Percentiles rank a stretch among this genome's conserved stretches.
phyloP scores from a whole-genome alignment of 2,888 invertebrate species.

The Eudasyphora cyanicolor region DNA sequence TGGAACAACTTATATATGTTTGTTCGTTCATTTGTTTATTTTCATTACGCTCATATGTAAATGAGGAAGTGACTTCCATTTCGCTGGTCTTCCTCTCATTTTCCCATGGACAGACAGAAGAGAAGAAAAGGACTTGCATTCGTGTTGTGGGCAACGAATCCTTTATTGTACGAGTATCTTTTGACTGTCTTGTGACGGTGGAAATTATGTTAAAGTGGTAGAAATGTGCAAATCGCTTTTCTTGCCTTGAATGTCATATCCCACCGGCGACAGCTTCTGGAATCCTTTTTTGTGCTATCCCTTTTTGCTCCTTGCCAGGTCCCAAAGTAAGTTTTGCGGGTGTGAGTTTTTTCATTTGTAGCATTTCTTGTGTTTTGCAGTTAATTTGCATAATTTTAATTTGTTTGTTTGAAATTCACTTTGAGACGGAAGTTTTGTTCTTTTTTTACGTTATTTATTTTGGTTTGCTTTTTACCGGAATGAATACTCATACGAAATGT shows the following conservation, averaged over 20 bases:
- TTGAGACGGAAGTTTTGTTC: constrained; percentile 60
- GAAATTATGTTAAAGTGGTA: constrained; percentile 53
- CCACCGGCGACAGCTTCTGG: background rate
- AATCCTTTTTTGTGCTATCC: constrained; percentile 24
- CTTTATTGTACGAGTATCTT: constrained; percentile 11
- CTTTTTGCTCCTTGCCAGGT: background rate
- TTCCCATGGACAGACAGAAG: constrained; percentile 44
- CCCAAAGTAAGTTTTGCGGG: background rate
- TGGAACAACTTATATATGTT: background rate
- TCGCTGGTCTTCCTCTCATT: constrained; percentile 32
- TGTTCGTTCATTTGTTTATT: background rate
- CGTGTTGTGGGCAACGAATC: constrained; percentile 11
- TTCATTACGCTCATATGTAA: constrained; percentile 29
- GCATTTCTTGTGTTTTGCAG: constrained; percentile 49
- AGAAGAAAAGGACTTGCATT: constrained; percentile 35
- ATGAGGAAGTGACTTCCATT: constrained; percentile 25
- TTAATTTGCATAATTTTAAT: constrained; percentile 77
- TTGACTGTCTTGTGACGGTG: constrained; percentile 23
- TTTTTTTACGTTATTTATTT: constrained; percentile 46
- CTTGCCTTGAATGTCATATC: background rate
- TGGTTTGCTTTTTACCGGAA: constrained; percentile 24
- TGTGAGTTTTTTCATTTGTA: background rate
- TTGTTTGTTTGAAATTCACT: constrained; percentile 71
- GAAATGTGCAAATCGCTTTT: constrained; percentile 41
- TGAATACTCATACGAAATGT: constrained; percentile 32